Base-by-base conservation (phyloP, 1,140 invertebrate species). In the Drosophila dunni region DNA sequence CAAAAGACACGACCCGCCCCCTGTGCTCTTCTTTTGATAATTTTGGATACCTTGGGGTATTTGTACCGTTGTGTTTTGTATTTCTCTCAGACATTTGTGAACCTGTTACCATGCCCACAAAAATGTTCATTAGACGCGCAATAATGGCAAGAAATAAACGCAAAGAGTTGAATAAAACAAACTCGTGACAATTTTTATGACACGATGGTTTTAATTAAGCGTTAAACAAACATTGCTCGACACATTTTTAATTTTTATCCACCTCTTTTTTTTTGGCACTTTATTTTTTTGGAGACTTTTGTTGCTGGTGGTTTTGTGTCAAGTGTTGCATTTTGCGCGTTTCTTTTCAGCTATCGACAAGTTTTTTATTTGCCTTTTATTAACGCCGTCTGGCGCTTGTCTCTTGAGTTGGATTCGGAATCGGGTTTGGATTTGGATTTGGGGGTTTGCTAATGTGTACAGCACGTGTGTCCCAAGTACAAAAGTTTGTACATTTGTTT, bases 151-250 rank as follows among this genome's bases (percentile, higher is more conserved):
- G 17, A 20, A 20, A 20, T 20, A 20, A 20, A 20, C 17, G 17
- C 17, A 33, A 46, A 60, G 33, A 29, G 4, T 29, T 46, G 17
- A 29, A 51, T 44, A 51, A 61, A 34, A 13, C n/a, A 58, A 53
- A 73, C 48, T 81, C 73, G 79, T 81, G 79, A 73, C 79, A 69
- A 62, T 72, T 79, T 79, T 79, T 61, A 65, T 75, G 72, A 71
- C 72, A 78, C 48, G 72, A 63, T 62, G 29, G 40, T 60, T 62
- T 77, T 79, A 76, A 80, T 80, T 73, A 80, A 74, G 58, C 74
- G 56, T 56, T 63, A 77, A 77, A 63, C 68, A 80, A 81, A 72
- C 79, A 72, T 64, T 61, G 75, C 42, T 72, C 57, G 74, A 72
- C 77, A 77, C 77, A 79, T 72, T 67, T 67, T 71, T 44, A 57